phyloP scores from a whole-genome alignment of 1,140 invertebrate species.

The Bicyclus anynana region DNA sequence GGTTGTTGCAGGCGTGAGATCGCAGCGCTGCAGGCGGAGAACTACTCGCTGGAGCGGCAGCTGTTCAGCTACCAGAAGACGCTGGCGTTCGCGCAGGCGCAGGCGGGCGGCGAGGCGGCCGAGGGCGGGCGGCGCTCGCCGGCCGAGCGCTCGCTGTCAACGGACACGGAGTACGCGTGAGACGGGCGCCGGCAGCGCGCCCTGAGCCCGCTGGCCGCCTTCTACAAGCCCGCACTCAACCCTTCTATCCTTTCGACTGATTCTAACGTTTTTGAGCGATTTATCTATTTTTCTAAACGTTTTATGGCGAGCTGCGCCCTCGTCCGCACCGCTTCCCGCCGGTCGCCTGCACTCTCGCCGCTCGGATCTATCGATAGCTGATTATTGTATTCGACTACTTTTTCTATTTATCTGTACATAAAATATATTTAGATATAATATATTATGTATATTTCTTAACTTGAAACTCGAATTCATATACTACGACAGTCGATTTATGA shows the following conservation, averaged over 20 bases:
- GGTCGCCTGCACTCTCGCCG: conserved; percentile 74
- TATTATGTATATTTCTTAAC: conserved; percentile 77
- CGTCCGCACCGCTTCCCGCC: conserved; percentile 70
- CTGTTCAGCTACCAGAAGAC: conserved; percentile 92
- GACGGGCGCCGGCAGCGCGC: conserved; percentile 42
- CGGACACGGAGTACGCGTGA: conserved; percentile 87
- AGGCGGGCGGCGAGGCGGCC: conserved; percentile 74
- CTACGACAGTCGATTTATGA: conserved; percentile 74
- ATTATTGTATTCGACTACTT: conserved; percentile 75
- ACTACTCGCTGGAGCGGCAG: conserved; percentile 91
- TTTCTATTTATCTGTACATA: conserved; percentile 76
- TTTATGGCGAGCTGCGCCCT: conserved; percentile 72
- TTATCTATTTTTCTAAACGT: conserved; percentile 77
- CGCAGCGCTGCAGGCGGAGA: conserved; percentile 88
- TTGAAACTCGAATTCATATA: conserved; percentile 76
- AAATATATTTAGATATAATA: conserved; percentile 77
- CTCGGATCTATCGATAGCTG: conserved; percentile 72
- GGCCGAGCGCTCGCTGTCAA: conserved; percentile 81
- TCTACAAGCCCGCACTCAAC: conserved; percentile 64
- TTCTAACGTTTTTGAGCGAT: conserved; percentile 75
- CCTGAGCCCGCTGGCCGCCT: conserved; percentile 38
- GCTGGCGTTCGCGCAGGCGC: conserved; percentile 86
- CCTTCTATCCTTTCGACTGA: conserved; percentile 72
- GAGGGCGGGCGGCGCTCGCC: conserved; percentile 72
- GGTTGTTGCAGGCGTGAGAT: conserved; percentile 84